Conservation (phyloP, 2,888 invertebrate species). For the Spisula subtruncata region DNA sequence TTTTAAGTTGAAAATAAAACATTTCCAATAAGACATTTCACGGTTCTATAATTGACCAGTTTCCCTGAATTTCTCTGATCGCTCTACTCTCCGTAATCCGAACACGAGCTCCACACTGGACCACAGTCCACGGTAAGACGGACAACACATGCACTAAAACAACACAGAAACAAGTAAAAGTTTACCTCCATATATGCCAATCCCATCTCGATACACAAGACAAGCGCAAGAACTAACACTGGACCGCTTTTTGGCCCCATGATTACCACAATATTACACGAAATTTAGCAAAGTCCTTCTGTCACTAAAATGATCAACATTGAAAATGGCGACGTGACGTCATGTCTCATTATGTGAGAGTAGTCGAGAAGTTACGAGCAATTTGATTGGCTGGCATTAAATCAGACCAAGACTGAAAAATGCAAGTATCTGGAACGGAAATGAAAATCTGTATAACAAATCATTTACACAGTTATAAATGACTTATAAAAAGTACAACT, state of each 20-base stretch:
- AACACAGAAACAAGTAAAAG: constrained; percentile 10
- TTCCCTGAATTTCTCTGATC: neutral
- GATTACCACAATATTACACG: constrained; percentile 54
- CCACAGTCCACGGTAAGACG: neutral
- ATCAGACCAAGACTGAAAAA: neutral
- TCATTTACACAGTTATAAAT: no score
- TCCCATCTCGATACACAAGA: constrained; percentile 74
- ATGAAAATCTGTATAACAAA: no score
- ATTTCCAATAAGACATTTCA: neutral
- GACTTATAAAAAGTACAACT: no score
- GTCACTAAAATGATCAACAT: constrained; percentile 43
- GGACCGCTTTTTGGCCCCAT: constrained; percentile 76
- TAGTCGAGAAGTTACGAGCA: constrained; percentile 40
- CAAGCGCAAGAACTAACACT: constrained; percentile 70
- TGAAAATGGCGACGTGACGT: constrained; percentile 76
- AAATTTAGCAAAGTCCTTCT: constrained; percentile 46
- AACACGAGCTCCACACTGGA: neutral
- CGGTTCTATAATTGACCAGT: neutral
- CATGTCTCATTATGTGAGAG: constrained; percentile 72
- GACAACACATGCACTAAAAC: neutral
- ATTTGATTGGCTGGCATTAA: constrained; percentile 64
- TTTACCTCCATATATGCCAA: constrained; percentile 79
- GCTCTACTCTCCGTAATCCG: neutral
- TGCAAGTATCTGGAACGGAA: neutral
- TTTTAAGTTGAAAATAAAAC: neutral